Percentiles rank a stretch among this genome's conserved stretches.
Evolutionary conservation across 2,797 vertebrate genomes (phyloP).

Genomic region (Hapalemur alaotrensis): DNA sequence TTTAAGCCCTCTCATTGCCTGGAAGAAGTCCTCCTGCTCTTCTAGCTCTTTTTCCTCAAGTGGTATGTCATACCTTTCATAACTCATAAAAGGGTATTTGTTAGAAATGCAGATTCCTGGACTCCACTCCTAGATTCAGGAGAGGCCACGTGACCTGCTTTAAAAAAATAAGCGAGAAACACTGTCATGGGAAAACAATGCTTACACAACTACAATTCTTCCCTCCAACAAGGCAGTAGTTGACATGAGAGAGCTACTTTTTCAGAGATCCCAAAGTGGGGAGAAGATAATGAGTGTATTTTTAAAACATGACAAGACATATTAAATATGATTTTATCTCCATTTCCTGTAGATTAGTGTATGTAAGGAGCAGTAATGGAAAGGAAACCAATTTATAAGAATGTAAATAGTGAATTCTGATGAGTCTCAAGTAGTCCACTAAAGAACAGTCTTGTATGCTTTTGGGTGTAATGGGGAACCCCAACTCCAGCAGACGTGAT

Average conservation of each 20-base stretch:
- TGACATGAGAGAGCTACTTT: not conserved
- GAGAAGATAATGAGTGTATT: not conserved
- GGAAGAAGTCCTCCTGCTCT: not conserved
- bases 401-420: not conserved
- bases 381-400: not conserved
- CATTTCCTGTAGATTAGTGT: not conserved
- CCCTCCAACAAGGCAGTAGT: not conserved
- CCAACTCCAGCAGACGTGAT: not conserved
- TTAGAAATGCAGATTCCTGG: not conserved
- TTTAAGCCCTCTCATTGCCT: not conserved
- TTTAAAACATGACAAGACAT: not conserved
- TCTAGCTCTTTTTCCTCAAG: not conserved
- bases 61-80: not conserved
- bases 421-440: not conserved
- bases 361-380: not conserved
- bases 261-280: not conserved
- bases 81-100: not conserved
- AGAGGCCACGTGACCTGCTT: not conserved
- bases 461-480: not conserved
- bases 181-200: not conserved
- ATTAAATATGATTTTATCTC: not conserved
- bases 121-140: not conserved
- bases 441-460: not conserved
- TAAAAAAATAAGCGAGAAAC: not conserved
- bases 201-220: not conserved